phyloP scores from a whole-genome alignment of 2,888 invertebrate species.

The Gymnosoma rotundatum region DNA sequence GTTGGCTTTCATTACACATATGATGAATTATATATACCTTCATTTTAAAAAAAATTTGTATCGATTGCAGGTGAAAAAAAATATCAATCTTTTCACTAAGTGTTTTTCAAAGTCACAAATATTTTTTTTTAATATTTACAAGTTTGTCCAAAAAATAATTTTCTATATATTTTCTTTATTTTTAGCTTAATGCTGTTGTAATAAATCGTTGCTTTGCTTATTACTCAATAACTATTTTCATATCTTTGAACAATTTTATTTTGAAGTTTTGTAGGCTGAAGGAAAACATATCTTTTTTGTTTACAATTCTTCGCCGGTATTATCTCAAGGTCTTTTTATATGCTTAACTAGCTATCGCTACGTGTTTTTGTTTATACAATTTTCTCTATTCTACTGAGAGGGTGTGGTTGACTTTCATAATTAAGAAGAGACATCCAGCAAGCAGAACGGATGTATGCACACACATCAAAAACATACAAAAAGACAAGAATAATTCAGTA shows the following conservation, averaged over 20 bases:
- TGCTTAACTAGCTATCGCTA: conserved; percentile 9
- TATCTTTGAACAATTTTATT: conserved; percentile 34
- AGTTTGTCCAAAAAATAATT: not conserved
- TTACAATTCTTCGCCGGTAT: conserved; percentile 28
- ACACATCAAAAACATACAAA: too few relatives aligned
- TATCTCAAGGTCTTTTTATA: conserved; percentile 16
- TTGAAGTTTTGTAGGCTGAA: conserved; percentile 8
- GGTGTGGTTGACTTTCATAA: conserved; percentile 52
- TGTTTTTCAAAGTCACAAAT: not conserved
- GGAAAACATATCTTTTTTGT: conserved; percentile 28
- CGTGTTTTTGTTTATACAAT: not conserved
- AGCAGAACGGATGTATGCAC: too few relatives aligned
- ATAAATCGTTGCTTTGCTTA: not conserved
- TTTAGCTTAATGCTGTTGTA: too few relatives aligned
- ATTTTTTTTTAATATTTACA: not conserved
- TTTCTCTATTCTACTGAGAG: conserved; percentile 24
- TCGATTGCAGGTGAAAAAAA: conserved; percentile 32
- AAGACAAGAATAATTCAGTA: too few relatives aligned
- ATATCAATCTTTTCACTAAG: not conserved
- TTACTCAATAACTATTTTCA: conserved; percentile 22
- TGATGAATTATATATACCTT: conserved; percentile 39
- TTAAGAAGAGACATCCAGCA: conserved; percentile 2
- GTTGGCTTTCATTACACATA: conserved; percentile 11
- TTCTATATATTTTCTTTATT: too few relatives aligned
- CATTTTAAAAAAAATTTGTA: conserved; percentile 48